Evolutionary conservation across 2,888 invertebrate genomes (phyloP).

Genomic region (Agriopis aurantiaria): DNA sequence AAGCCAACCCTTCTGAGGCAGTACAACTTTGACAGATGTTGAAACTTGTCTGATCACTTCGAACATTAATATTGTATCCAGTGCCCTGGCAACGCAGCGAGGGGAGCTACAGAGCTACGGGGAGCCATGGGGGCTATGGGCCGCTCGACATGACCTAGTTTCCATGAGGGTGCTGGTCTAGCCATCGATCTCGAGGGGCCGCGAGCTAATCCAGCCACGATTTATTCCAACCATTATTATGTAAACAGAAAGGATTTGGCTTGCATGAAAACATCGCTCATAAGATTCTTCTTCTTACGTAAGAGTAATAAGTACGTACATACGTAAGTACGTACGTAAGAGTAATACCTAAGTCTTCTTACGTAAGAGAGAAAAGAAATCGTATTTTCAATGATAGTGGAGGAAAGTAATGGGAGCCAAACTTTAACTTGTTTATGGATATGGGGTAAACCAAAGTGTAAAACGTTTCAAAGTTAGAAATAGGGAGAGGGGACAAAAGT

Average conservation of each 20-base stretch:
- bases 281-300: neutral
- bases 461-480: neutral
- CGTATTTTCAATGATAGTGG: conserved; percentile 7
- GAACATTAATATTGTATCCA: conserved; percentile 41
- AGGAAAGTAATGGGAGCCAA: conserved; percentile 19
- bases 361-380: neutral
- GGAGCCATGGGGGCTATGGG: conserved; percentile 50
- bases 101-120: conserved; percentile 39
- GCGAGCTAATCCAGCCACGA: conserved; percentile 44
- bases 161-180: conserved; percentile 68
- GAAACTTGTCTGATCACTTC: conserved; percentile 29
- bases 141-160: conserved; percentile 76
- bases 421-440: conserved; percentile 29
- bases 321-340: too few relatives aligned
- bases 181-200: conserved; percentile 75
- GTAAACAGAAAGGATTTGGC: conserved; percentile 30
- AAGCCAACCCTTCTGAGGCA: conserved; percentile 6
- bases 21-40: conserved; percentile 30
- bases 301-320: too few relatives aligned
- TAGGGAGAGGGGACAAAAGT: conserved; percentile 1
- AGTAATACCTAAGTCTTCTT: too few relatives aligned
- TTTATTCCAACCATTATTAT: conserved; percentile 30
- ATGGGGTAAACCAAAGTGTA: conserved; percentile 13
- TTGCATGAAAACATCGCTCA: conserved; percentile 9
- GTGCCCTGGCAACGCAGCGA: conserved; percentile 64